Evolutionary conservation across 2,113 vertebrate species (phyloP), one percentile per base, ranked within the genome.

Genomic region (Bettongia penicillata): DNA sequence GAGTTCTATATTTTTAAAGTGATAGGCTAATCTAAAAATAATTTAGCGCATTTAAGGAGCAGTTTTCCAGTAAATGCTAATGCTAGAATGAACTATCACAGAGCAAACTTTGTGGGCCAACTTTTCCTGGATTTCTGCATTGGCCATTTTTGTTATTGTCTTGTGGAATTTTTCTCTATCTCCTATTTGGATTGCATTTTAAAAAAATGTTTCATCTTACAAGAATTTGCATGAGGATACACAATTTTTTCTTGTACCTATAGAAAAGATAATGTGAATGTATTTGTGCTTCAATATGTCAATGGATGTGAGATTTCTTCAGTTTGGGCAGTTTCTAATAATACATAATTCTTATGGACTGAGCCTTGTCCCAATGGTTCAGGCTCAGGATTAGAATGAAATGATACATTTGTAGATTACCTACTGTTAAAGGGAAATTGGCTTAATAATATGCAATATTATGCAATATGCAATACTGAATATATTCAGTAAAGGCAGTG

Each of bases 201-300:
- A 23, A 61, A 61, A 61, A 61, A 31, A 61, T 57, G 57, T 68
- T 37, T 5, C 31, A 37, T 68, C 11, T 92, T 93, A 93, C 10
- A 94, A 57, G 50, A 94, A 90, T 93, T 94, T 95, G 24, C 16
- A 68, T 37, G 12, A 68, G 31, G 31, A 37, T 68, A 68, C 31
- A 68, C 9, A 37, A 31, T 68, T 37, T 31, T 37, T 68, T 2
- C 31, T 68, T 14, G 11, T 37, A 31, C 11, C 10, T 61, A 10
- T 28, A 57, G 26, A 37, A 37, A 28, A 37, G 11, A 37, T 61
- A 2, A 61, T 37, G 3, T 68, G 24, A 24, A 26, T 55, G 24
- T 55, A 31, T 37, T 68, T 68, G 11, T 37, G 61, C 6, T 68
- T 68, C 31, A 68, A 3, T 37, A 37, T 68, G 11, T 68, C 61